phyloP scores from a whole-genome alignment of 64 coral and sea anemone species.

The Montipora capricornis region DNA sequence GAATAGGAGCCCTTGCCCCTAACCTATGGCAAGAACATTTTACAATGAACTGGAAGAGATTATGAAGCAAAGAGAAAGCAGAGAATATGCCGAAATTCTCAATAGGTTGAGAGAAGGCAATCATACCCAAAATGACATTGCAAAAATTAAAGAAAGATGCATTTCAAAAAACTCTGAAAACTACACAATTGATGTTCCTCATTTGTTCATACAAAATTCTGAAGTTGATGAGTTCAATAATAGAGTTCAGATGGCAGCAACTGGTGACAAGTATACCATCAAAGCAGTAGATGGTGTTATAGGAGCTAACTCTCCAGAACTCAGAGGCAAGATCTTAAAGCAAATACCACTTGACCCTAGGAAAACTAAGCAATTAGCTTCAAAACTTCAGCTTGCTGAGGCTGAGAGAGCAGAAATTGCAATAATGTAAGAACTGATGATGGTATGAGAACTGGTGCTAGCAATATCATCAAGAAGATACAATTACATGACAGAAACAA shows the following conservation, averaged over 20 bases:
- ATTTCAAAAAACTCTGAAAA: slow-evolving; percentile 3
- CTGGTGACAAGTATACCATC: slow-evolving; percentile 14
- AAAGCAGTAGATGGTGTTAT: neutral
- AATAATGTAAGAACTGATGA: slow-evolving; percentile 23
- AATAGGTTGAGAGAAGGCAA: slow-evolving; percentile 14
- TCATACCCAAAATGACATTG: slow-evolving; percentile 21
- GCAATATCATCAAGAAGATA: too few relatives aligned
- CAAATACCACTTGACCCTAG: slow-evolving; percentile 38
- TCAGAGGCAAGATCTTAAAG: slow-evolving; percentile 27
- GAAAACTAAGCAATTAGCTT: slow-evolving; percentile 33
- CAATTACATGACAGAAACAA: neutral
- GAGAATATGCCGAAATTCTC: slow-evolving; percentile 34
- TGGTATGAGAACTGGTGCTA: neutral
- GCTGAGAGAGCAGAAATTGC: slow-evolving; percentile 25
- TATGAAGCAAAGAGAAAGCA: slow-evolving; percentile 42
- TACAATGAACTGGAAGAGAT: slow-evolving; percentile 9
- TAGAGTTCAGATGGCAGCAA: slow-evolving; percentile 1
- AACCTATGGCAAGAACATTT: slow-evolving; percentile 40
- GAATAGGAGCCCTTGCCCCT: slow-evolving; percentile 38
- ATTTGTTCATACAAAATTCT: slow-evolving; percentile 19
- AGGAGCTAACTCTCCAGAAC: neutral
- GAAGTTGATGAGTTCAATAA: slow-evolving; percentile 38
- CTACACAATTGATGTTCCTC: neutral
- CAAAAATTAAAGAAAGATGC: slow-evolving; percentile 26
- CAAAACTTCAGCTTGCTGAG: neutral